Base-by-base conservation (phyloP, 2,113 vertebrate species). In the Prunella himalayana region DNA sequence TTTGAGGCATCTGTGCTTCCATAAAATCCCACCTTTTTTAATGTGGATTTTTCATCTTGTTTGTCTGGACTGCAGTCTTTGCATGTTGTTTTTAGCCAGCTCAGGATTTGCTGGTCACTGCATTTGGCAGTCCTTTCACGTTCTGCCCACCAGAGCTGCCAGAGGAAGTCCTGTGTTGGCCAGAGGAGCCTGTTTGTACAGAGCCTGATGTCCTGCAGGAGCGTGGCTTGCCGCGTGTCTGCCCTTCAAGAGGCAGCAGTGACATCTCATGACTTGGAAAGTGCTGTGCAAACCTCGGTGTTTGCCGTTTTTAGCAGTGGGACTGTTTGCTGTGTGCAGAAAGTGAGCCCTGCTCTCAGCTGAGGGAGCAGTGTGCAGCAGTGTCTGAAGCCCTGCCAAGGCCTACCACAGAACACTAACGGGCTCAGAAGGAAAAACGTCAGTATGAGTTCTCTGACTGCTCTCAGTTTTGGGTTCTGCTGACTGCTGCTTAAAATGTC, bases 11-110 rank as follows among this genome's bases (percentile, higher is more conserved):
- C 78, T 92, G 54, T 53, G 53, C 94, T 92, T 87, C 53, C 83
- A 96, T 89, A 97, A 97, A 97, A 95, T 97, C 91, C 92, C 88
- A 69, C 73, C 94, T 95, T 95, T 97, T 96, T 96, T 95, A 95
- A 98, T 98, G 92, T 97, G 97, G 53, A 53, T 94, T 97, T 97
- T 97, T 95, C 83, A 61, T 94, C 50, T 86, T 98, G 95, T 98
- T 98, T 98, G 97, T 97, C 98, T 98, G 98, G 97, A 97, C 65
- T 66, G 61, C 56, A 88, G 73, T 96, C 60, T 95, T 92, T 95
- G 76, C 86, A 69, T 93, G 95, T 97, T 98, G 96, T 98, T 98
- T 98, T 98, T 96, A 98, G 97, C 97, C 96, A 95, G 97, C 94
- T 96, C 80, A 94, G 96, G 98, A 97, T 96, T 97, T 97, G 93